A percentile compares a stretch with the other conserved stretches of the same genome.
These are phyloP conservation scores for Cerceris rybyensis DNA, from an alignment of 2,888 invertebrate genomes.

Conservation along the genomic window DNA sequence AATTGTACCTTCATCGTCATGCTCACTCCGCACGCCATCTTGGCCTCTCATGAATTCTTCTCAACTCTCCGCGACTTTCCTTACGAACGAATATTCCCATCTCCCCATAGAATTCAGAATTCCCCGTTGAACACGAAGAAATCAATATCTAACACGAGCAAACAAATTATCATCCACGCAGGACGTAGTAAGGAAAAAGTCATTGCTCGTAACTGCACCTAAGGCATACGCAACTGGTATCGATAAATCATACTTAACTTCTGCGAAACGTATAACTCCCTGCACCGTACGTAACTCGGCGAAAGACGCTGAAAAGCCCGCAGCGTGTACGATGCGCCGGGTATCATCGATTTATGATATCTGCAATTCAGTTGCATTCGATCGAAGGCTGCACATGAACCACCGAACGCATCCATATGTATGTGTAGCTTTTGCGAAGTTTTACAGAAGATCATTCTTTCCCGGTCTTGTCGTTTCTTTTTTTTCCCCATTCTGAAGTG, in stretches of 20 bases:
- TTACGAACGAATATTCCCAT: too few species aligned
- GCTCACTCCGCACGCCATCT: too few species aligned
- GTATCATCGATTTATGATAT: conserved; percentile 65
- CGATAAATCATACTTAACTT: conserved; percentile 67
- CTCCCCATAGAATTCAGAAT: background rate
- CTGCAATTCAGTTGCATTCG: conserved; percentile 57
- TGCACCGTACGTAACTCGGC: conserved; percentile 62
- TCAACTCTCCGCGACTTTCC: too few species aligned
- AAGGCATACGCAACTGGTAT: conserved; percentile 55
- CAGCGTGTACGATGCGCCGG: conserved; percentile 45
- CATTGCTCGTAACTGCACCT: conserved; percentile 10
- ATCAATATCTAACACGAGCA: conserved; percentile 5
- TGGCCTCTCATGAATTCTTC: too few species aligned
- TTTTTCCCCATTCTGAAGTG: background rate
- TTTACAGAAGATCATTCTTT: conserved; percentile 6
- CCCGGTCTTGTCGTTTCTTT: conserved; percentile 7
- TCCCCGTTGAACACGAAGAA: background rate
- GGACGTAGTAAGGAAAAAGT: conserved; percentile 11
- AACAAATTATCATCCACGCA: background rate
- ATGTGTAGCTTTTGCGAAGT: background rate
- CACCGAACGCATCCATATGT: conserved; percentile 5
- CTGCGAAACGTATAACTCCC: conserved; percentile 59
- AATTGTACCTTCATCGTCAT: too few species aligned
- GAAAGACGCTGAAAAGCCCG: conserved; percentile 67
- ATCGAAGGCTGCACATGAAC: conserved; percentile 32